Conservation (phyloP, 1,140 invertebrate genomes). For the Steinernema khuongi region DNA sequence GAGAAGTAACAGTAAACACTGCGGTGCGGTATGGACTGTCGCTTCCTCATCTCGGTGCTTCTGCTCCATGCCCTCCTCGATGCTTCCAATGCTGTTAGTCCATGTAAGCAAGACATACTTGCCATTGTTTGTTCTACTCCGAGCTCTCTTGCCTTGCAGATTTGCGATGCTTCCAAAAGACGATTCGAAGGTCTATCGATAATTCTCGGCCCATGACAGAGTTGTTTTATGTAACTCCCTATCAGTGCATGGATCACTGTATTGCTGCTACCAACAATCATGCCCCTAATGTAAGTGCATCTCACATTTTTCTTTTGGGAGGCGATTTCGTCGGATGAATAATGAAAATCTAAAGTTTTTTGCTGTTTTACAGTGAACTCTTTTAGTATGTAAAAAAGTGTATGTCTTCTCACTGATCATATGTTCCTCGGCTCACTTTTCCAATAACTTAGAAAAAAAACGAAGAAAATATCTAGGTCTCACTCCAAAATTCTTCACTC, state of each 20-base stretch:
- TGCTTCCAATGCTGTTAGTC: not conserved
- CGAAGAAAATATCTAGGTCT: no score
- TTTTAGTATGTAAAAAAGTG: no score
- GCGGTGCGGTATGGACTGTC: constrained; percentile 11
- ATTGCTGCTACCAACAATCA: constrained; percentile 31
- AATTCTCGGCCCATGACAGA: constrained; percentile 35
- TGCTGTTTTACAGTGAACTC: no score
- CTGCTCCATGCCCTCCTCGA: not conserved
- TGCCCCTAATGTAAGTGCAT: constrained; percentile 30
- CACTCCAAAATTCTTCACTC: no score
- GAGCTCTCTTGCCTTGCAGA: constrained; percentile 17
- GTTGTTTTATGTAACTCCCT: constrained; percentile 35
- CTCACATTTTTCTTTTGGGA: not conserved
- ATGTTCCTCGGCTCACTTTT: no score
- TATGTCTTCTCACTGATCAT: no score
- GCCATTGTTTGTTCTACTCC: not conserved
- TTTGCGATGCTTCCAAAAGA: constrained; percentile 33
- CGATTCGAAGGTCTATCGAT: constrained; percentile 29
- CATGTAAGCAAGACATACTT: no score
- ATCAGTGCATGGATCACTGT: constrained; percentile 38
- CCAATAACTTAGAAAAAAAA: no score
- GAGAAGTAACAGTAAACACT: constrained; percentile 17
- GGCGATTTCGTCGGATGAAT: not conserved
- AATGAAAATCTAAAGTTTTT: no score
- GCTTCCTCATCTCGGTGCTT: constrained; percentile 6